Conservation (phyloP, 2,888 invertebrate genomes). For the Archaeoteleia sp. region DNA sequence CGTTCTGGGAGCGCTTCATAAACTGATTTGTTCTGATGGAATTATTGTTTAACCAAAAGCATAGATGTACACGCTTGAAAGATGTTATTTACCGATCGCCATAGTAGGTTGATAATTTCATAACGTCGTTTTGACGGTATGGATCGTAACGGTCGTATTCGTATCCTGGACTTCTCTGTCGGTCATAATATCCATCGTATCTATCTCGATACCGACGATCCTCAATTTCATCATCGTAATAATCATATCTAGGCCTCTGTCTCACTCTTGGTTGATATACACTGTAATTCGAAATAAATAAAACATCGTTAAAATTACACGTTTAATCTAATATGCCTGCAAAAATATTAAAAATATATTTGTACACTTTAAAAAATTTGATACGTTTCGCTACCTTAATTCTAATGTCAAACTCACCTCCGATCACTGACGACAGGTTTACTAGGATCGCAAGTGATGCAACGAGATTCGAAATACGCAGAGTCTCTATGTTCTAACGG, state of each 20-base stretch:
- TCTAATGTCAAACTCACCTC: constrained; percentile 46
- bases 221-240: constrained; percentile 62
- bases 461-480: constrained; percentile 68
- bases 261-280: constrained; percentile 57
- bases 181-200: constrained; percentile 62
- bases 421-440: constrained; percentile 58
- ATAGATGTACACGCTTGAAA: no score
- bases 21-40: no score
- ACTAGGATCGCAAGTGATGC: constrained; percentile 68
- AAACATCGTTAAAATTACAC: constrained; percentile 4
- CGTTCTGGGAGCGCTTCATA: no score
- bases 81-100: no score
- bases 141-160: constrained; percentile 65
- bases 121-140: constrained; percentile 59
- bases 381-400: constrained; percentile 23
- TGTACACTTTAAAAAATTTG: not conserved
- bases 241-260: constrained; percentile 60
- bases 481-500: constrained; percentile 65
- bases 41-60: no score
- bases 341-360: no score
- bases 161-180: constrained; percentile 56
- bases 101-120: constrained; percentile 55
- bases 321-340: no score
- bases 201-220: constrained; percentile 60
- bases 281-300: constrained; percentile 24